A percentile compares a stretch with the other conserved stretches of the same genome.
Evolutionary conservation across 2,888 invertebrate genomes (phyloP).

Genomic region (Pandemis heparana): DNA sequence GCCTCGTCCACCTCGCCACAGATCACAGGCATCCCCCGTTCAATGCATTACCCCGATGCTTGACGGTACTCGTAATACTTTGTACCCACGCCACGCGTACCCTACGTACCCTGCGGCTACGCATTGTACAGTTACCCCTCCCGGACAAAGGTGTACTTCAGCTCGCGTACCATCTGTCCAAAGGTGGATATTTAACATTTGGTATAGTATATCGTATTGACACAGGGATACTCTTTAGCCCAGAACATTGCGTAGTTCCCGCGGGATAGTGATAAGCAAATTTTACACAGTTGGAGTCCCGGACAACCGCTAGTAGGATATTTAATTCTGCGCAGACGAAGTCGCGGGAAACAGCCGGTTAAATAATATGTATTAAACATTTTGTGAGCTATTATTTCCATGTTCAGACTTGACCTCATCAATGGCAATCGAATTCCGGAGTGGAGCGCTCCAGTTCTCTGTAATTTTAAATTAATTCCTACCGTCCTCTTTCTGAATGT

Average conservation of each 20-base stretch:
- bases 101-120: constrained; percentile 6
- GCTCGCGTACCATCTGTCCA: constrained; percentile 31
- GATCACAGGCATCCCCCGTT: background rate
- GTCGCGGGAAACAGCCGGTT: too few species aligned
- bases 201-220: too few species aligned
- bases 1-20: background rate
- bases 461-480: constrained; percentile 60
- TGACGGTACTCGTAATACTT: constrained; percentile 1
- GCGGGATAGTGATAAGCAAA: too few species aligned
- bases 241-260: too few species aligned
- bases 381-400: background rate
- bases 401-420: background rate
- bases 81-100: constrained; percentile 13
- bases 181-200: constrained; percentile 22
- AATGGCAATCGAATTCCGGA: constrained; percentile 19
- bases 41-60: constrained; percentile 26
- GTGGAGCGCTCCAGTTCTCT: constrained; percentile 38
- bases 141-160: constrained; percentile 20
- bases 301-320: too few species aligned
- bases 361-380: too few species aligned
- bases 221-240: too few species aligned
- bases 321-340: too few species aligned
- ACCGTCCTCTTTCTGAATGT: constrained; percentile 36
- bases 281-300: too few species aligned
- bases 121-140: constrained; percentile 15